Evolutionary conservation across 2,888 invertebrate species (phyloP).

Genomic region (Cactoblastis cactorum): DNA sequence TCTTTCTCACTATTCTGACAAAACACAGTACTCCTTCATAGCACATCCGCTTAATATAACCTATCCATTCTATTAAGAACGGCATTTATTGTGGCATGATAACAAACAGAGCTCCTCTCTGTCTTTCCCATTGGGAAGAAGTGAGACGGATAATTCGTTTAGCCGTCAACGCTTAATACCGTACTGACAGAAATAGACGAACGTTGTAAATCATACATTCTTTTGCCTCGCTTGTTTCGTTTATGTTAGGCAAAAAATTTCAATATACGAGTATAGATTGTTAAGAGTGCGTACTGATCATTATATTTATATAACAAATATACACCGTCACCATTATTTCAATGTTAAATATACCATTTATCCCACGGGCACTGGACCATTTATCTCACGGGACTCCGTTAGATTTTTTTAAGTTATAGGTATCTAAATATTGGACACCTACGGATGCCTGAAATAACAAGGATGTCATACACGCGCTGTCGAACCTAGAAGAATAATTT

Average conservation of each 20-base stretch:
- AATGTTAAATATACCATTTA: too few relatives aligned
- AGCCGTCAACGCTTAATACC: constrained; percentile 20
- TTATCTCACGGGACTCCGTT: too few relatives aligned
- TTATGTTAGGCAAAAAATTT: constrained; percentile 16
- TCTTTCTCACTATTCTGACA: constrained; percentile 19
- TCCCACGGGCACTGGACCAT: too few relatives aligned
- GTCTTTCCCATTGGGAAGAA: constrained; percentile 11
- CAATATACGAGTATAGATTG: constrained; percentile 16
- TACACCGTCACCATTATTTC: too few relatives aligned
- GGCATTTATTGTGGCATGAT: constrained; percentile 31
- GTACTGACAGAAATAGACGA: constrained; percentile 16
- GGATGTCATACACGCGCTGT: too few relatives aligned
- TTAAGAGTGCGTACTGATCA: background rate
- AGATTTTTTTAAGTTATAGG: too few relatives aligned
- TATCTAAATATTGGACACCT: too few relatives aligned
- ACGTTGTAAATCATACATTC: constrained; percentile 24
- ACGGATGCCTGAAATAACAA: too few relatives aligned
- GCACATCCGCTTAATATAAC: constrained; percentile 26
- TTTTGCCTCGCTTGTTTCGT: constrained; percentile 19
- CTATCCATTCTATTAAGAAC: constrained; percentile 35
- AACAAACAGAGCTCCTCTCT: constrained; percentile 24
- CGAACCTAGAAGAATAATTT: too few relatives aligned
- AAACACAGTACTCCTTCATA: constrained; percentile 23
- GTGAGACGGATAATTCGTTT: constrained; percentile 20
- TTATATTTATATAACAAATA: too few relatives aligned